Evolutionary conservation across 2,797 vertebrate genomes (phyloP).

Genomic region (Bucorvus abyssinicus): DNA sequence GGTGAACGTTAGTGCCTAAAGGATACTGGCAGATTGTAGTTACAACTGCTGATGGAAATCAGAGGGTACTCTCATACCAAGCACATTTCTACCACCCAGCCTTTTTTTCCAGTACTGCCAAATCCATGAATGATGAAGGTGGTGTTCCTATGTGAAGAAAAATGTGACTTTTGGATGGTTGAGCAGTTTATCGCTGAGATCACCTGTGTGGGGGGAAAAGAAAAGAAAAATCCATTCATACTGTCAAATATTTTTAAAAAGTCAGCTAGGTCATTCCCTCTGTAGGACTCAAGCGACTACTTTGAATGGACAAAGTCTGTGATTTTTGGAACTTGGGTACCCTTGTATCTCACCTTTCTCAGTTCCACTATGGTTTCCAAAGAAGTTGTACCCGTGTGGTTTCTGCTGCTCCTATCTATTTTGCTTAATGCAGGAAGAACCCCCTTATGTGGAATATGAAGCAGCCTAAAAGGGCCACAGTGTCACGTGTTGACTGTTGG

Average conservation of each 20-base stretch:
- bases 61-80: slow-evolving; percentile 70
- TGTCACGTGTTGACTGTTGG: not conserved
- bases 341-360: not conserved
- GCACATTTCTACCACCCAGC: slow-evolving; percentile 83
- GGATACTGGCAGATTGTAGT: not conserved
- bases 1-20: not conserved
- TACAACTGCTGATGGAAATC: not conserved
- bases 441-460: not conserved
- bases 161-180: slow-evolving; percentile 75
- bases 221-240: not conserved
- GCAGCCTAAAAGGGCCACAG: not conserved
- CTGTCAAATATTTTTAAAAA: not conserved
- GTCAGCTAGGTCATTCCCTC: no score
- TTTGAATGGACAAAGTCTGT: not conserved
- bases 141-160: slow-evolving; percentile 67
- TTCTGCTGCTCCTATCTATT: not conserved
- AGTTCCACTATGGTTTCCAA: not conserved
- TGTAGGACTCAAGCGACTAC: not conserved
- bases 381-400: not conserved
- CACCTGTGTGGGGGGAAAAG: not conserved
- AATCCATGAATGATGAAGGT: slow-evolving; percentile 82
- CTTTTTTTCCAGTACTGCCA: slow-evolving; percentile 72
- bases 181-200: slow-evolving; percentile 29
- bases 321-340: not conserved
- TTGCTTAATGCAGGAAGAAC: not conserved